Percentiles rank a stretch among this genome's conserved stretches.
phyloP scores from a whole-genome alignment of 2,888 invertebrate species.

The Acronicta alni region DNA sequence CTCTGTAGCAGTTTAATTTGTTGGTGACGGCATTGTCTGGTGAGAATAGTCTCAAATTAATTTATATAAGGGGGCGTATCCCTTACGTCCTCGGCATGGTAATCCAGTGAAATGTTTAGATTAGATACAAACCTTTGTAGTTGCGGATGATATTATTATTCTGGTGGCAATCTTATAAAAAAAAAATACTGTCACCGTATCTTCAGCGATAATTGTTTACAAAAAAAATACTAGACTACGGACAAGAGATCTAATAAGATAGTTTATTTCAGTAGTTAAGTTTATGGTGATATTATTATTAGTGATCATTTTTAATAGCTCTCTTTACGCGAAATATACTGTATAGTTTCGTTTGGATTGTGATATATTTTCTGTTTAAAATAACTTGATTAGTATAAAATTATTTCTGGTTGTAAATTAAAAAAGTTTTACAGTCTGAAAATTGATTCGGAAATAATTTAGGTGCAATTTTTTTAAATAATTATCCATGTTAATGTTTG shows the following conservation, averaged over 20 bases:
- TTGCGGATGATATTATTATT: neutral
- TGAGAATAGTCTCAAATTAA: too few species aligned
- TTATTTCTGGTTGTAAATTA: neutral
- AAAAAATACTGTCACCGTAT: too few species aligned
- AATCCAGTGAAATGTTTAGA: too few species aligned
- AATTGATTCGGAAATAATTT: neutral
- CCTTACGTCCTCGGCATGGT: too few species aligned
- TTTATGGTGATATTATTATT: conserved; percentile 46
- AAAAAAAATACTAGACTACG: neutral
- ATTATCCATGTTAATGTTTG: neutral
- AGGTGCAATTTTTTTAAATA: neutral
- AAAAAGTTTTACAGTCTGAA: neutral
- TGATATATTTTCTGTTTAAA: conserved; percentile 32
- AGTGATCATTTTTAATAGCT: conserved; percentile 32
- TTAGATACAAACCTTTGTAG: too few species aligned
- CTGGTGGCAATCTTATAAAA: neutral
- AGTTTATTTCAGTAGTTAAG: conserved; percentile 28
- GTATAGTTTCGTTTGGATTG: conserved; percentile 25
- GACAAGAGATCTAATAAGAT: conserved; percentile 5
- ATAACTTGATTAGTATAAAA: conserved; percentile 7
- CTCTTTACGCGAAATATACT: conserved; percentile 20
- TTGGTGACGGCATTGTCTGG: too few species aligned
- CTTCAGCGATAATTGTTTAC: too few species aligned
- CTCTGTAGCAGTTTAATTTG: too few species aligned
- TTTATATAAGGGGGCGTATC: too few species aligned